Conservation (phyloP, 2,797 vertebrate genomes). For the Acanthurus lineatus region DNA sequence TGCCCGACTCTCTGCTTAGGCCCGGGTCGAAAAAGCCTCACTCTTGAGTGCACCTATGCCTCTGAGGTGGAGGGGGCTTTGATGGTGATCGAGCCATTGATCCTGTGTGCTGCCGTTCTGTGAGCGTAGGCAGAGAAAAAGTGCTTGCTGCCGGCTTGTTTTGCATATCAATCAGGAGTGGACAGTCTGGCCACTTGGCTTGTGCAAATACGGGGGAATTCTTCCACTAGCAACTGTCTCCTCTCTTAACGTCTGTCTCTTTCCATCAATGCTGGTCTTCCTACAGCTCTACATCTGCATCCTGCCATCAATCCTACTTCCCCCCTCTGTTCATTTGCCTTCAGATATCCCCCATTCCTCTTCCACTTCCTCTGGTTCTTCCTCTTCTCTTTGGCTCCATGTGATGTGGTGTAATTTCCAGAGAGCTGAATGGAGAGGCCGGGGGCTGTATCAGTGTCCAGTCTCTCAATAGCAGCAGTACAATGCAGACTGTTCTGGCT, state of each 20-base stretch:
- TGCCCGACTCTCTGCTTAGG: constrained; percentile 19
- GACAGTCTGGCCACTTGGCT: constrained; percentile 48
- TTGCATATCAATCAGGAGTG: constrained; percentile 75
- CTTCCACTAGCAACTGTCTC: constrained; percentile 28
- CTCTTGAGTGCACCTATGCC: constrained; percentile 37
- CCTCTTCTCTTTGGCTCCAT: constrained; percentile 33
- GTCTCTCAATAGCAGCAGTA: constrained; percentile 79
- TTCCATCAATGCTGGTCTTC: constrained; percentile 32
- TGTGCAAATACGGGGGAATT: constrained; percentile 54
- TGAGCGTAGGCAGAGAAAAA: constrained; percentile 69
- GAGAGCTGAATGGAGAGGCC: constrained; percentile 73
- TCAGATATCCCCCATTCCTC: constrained; percentile 27
- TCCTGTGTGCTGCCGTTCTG: constrained; percentile 64
- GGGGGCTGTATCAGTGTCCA: constrained; percentile 59
- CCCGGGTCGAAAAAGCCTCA: constrained; percentile 42
- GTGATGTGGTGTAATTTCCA: constrained; percentile 73
- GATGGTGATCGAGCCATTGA: constrained; percentile 67
- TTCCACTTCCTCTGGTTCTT: constrained; percentile 32
- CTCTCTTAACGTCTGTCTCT: constrained; percentile 35
- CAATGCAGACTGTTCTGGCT: constrained; percentile 86
- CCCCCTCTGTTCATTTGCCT: constrained; percentile 34
- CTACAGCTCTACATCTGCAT: constrained; percentile 29
- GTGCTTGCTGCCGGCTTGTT: constrained; percentile 67
- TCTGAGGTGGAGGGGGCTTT: constrained; percentile 39
- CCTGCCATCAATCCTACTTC: constrained; percentile 51